A percentile compares a stretch with the other conserved stretches of the same genome.
phyloP scores from a whole-genome alignment of 2,888 invertebrate genomes.

The Laspeyria flexula region DNA sequence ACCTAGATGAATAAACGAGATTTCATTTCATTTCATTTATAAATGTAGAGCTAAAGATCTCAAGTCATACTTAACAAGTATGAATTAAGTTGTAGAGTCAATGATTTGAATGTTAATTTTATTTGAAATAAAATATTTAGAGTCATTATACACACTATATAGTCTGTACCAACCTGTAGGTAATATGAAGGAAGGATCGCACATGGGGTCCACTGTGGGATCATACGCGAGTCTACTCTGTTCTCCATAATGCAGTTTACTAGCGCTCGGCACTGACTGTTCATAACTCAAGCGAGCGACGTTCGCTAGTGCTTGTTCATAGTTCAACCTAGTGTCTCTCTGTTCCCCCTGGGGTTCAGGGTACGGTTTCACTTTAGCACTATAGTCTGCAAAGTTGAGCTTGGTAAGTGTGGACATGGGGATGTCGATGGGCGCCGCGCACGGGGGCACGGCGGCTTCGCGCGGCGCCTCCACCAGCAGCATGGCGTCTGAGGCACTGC shows the following conservation, averaged over 20 bases:
- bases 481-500: slow-evolving; percentile 87
- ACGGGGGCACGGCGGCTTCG: slow-evolving; percentile 89
- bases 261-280: slow-evolving; percentile 65
- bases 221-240: slow-evolving; percentile 75
- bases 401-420: slow-evolving; percentile 81
- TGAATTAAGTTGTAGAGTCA: too few species aligned
- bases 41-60: too few species aligned
- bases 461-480: slow-evolving; percentile 91
- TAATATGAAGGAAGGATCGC: slow-evolving; percentile 72
- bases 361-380: slow-evolving; percentile 79
- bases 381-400: slow-evolving; percentile 80
- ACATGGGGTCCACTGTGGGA: slow-evolving; percentile 70
- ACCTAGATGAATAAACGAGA: too few species aligned
- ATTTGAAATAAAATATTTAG: too few species aligned
- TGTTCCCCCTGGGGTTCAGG: slow-evolving; percentile 56
- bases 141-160: neutral
- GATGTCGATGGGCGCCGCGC: slow-evolving; percentile 75
- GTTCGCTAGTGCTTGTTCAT: slow-evolving; percentile 72
- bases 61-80: too few species aligned
- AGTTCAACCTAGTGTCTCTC: slow-evolving; percentile 70
- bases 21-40: too few species aligned
- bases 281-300: slow-evolving; percentile 73
- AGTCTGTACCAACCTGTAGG: slow-evolving; percentile 63
- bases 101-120: too few species aligned
- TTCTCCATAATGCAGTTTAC: slow-evolving; percentile 71